Percentiles rank a stretch among this genome's conserved stretches.
Evolutionary conservation across 1,140 invertebrate species (phyloP).

Genomic region (Cydia splendana): DNA sequence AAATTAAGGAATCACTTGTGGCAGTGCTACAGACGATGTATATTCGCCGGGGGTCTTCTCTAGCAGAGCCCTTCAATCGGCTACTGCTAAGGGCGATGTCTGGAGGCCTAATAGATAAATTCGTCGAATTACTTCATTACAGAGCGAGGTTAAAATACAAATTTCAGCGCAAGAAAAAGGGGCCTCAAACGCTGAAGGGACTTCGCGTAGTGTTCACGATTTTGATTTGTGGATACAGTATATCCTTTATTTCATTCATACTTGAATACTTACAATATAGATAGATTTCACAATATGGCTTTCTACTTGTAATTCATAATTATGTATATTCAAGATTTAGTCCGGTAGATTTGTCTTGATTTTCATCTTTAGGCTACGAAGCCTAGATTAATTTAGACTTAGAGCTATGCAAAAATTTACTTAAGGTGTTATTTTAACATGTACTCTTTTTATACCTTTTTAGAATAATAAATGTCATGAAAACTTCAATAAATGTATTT

Average conservation of each 20-base stretch:
- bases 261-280: neutral
- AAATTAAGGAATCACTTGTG: conserved; percentile 30
- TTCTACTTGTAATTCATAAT: neutral
- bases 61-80: conserved; percentile 14
- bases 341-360: no score
- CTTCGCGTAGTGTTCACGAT: neutral
- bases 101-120: neutral
- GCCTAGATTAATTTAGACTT: no score
- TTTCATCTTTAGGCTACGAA: no score
- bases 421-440: no score
- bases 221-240: neutral
- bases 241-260: neutral
- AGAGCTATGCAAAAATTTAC: no score
- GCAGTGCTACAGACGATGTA: conserved; percentile 35
- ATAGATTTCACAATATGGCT: neutral
- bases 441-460: no score
- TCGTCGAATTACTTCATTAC: neutral
- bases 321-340: neutral
- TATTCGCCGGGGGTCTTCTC: conserved; percentile 38
- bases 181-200: neutral
- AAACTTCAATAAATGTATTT: no score
- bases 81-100: neutral
- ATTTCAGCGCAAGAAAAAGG: neutral
- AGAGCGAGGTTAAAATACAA: conserved; percentile 14
- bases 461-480: no score